A percentile compares a stretch with the other conserved stretches of the same genome.
Conservation (phyloP, 1,140 invertebrate species). For the Platorchestia sp. region DNA sequence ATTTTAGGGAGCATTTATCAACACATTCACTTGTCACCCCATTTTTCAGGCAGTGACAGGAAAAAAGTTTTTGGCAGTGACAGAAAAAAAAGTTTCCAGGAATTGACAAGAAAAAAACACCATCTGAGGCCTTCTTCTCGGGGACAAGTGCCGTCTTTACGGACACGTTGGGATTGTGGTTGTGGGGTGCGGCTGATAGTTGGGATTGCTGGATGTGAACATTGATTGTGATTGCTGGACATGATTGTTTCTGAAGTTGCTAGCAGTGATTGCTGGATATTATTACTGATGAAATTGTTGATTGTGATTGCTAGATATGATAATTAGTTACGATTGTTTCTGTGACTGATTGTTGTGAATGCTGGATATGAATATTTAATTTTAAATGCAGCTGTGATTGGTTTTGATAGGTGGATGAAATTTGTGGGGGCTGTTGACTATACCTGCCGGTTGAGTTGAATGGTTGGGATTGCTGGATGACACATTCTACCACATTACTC, state of each 20-base stretch:
- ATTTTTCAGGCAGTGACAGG: no score
- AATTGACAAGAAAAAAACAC: neutral
- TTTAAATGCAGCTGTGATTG: neutral
- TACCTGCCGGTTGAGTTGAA: no score
- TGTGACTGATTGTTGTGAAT: neutral
- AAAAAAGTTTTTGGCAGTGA: no score
- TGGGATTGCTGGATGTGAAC: neutral
- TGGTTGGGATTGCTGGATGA: neutral
- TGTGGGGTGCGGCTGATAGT: neutral
- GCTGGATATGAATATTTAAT: no score
- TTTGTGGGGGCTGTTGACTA: neutral
- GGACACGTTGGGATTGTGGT: neutral
- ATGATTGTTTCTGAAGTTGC: no score
- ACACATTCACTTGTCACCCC: no score
- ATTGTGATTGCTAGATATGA: neutral
- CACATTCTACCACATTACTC: no score
- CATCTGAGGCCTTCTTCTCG: neutral
- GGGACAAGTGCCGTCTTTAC: neutral
- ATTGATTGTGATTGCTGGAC: no score
- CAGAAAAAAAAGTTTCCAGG: neutral
- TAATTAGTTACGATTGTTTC: neutral
- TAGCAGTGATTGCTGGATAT: no score
- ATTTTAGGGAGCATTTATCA: no score
- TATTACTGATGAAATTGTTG: neutral
- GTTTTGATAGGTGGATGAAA: neutral